Conservation (phyloP, 2,113 vertebrate genomes). For the Myotis davidii region DNA sequence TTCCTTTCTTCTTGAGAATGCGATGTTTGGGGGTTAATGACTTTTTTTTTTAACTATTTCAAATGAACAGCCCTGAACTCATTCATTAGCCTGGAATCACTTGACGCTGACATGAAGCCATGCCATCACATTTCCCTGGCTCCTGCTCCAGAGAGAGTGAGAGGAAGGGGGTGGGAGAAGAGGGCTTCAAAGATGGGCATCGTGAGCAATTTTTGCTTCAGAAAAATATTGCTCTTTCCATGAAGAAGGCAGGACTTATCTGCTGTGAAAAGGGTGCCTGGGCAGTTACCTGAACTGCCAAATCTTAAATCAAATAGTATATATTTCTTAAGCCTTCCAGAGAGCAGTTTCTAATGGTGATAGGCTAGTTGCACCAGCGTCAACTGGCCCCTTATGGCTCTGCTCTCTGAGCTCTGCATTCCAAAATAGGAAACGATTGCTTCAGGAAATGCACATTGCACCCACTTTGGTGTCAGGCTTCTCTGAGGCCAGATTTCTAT, state of each 20-base stretch:
- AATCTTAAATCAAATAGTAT: constrained; percentile 65
- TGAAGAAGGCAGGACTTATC: constrained; percentile 56
- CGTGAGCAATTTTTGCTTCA: not conserved
- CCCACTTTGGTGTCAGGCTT: not conserved
- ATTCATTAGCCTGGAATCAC: not conserved
- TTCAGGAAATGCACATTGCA: not conserved
- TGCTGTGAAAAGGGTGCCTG: constrained; percentile 65
- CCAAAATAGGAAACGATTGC: not conserved
- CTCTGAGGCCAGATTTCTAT: constrained; percentile 16
- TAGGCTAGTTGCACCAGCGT: not conserved
- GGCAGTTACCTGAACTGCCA: constrained; percentile 52
- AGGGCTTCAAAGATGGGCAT: not conserved
- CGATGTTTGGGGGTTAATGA: not conserved
- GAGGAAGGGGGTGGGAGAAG: not conserved
- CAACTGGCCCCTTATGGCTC: not conserved
- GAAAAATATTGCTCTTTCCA: constrained; percentile 51
- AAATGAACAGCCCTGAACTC: not conserved
- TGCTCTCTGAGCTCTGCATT: constrained; percentile 24
- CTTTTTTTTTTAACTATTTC: not conserved
- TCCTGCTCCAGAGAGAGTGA: not conserved
- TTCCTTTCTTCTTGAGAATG: constrained; percentile 38
- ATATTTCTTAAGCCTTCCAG: constrained; percentile 64
- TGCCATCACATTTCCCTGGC: not conserved
- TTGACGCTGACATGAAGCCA: not conserved
- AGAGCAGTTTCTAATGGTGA: not conserved